Conservation (phyloP, 2,113 vertebrate species). For the Tiliqua scincoides region DNA sequence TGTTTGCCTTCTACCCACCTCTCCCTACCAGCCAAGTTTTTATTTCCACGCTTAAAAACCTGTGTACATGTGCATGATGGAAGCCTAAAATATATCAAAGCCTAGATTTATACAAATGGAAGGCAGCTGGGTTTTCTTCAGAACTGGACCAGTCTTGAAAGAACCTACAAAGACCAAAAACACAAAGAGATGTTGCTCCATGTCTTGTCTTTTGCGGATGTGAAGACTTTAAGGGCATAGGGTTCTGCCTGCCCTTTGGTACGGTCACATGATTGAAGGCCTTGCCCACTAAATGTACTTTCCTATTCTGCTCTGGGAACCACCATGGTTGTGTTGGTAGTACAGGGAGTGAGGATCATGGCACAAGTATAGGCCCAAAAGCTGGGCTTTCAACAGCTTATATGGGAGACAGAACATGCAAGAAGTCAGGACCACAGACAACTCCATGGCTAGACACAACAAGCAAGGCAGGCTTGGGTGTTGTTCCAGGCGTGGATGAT, state of each 20-base stretch:
- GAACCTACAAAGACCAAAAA: too few relatives aligned
- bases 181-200: background rate
- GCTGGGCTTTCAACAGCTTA: too few relatives aligned
- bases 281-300: background rate
- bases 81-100: background rate
- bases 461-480: too few relatives aligned
- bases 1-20: conserved; percentile 10
- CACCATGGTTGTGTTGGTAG: too few relatives aligned
- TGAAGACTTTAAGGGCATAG: background rate
- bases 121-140: background rate
- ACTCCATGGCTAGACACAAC: too few relatives aligned
- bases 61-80: background rate
- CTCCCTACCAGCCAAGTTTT: background rate
- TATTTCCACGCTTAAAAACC: background rate
- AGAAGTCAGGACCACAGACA: too few relatives aligned
- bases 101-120: background rate
- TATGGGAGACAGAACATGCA: too few relatives aligned
- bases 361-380: too few relatives aligned
- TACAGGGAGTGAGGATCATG: too few relatives aligned
- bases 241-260: background rate
- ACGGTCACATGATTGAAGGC: background rate
- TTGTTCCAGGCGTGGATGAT: too few relatives aligned
- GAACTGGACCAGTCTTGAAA: background rate
- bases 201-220: background rate
- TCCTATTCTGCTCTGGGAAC: too few relatives aligned